These are phyloP conservation scores for Triplophysa tibetana DNA, from an alignment of 2,113 vertebrate species.

Conservation along the genomic window DNA sequence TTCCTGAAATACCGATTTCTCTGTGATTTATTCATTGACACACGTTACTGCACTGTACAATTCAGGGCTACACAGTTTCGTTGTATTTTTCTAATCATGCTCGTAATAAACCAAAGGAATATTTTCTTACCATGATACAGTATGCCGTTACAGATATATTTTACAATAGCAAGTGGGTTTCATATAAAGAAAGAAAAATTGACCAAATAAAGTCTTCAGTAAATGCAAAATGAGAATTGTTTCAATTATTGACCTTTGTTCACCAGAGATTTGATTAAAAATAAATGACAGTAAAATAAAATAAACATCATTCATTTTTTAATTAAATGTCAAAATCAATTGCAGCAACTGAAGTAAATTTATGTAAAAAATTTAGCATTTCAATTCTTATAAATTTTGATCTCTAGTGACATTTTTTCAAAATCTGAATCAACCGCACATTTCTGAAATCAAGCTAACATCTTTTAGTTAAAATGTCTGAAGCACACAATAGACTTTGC, in stretches of 20 bases:
- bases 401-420: no score
- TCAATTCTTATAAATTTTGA: not conserved
- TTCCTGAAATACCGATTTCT: not conserved
- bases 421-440: not conserved
- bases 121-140: conserved; percentile 64
- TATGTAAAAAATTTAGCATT: not conserved
- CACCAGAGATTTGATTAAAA: not conserved
- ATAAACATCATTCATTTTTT: not conserved
- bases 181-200: not conserved
- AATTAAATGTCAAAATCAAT: not conserved
- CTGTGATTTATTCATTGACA: not conserved
- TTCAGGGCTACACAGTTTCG: conserved; percentile 7
- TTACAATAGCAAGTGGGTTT: conserved; percentile 26
- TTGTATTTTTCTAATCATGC: conserved; percentile 65
- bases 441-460: not conserved
- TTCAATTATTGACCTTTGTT: not conserved
- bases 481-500: not conserved
- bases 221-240: no score
- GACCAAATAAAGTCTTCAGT: conserved; percentile 35
- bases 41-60: not conserved
- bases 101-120: conserved; percentile 69
- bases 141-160: conserved; percentile 57
- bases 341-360: not conserved
- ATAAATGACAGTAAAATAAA: not conserved
- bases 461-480: not conserved